These are phyloP conservation scores for Harpalus rubripes DNA, from an alignment of 2,888 invertebrate genomes.

Conservation along the genomic window DNA sequence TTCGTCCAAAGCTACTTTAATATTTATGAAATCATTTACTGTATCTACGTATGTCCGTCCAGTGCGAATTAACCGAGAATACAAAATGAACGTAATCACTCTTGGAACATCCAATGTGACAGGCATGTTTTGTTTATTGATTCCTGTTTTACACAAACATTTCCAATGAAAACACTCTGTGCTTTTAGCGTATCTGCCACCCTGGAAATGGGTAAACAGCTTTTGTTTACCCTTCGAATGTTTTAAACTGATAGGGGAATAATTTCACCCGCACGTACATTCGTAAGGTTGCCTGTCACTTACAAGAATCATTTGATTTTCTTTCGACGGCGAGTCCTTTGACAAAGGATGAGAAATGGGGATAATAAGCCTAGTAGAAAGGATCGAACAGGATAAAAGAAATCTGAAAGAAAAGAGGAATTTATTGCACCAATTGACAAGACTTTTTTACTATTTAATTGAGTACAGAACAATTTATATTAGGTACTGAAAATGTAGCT, in stretches of 20 bases:
- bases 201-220: not conserved
- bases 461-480: not conserved
- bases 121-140: not conserved
- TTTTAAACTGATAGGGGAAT: not conserved
- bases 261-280: not conserved
- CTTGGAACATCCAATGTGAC: not conserved
- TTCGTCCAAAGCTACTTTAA: not conserved
- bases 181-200: conserved; percentile 1
- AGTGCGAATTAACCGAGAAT: not conserved
- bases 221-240: not conserved
- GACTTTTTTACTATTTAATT: not conserved
- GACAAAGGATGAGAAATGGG: conserved; percentile 18
- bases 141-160: not conserved
- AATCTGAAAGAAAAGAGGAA: conserved; percentile 14
- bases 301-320: conserved; percentile 19
- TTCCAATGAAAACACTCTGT: not conserved
- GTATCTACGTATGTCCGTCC: not conserved
- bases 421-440: conserved; percentile 5
- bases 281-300: not conserved
- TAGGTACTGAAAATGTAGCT: too few species aligned
- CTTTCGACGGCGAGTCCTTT: conserved; percentile 2
- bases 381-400: conserved; percentile 18
- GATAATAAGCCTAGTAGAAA: not conserved
- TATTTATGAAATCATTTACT: not conserved
- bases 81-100: not conserved